Percentiles rank a stretch among this genome's conserved stretches.
These are phyloP conservation scores for Drosophila varians DNA, from an alignment of 1,140 invertebrate species.

Conservation along the genomic window DNA sequence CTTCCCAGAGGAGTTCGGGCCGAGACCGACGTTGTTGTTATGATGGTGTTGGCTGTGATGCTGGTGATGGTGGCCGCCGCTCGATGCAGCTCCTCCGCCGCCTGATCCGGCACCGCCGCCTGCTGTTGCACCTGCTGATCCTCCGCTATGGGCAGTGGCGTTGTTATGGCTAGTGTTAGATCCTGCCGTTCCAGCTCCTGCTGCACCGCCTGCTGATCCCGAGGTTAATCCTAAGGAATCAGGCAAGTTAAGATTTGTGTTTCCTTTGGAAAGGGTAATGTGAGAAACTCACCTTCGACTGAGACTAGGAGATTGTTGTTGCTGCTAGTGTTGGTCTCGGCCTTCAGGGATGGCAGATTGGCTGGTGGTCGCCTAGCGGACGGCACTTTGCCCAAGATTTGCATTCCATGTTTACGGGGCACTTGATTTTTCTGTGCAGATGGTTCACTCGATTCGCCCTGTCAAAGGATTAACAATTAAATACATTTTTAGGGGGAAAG, in stretches of 20 bases:
- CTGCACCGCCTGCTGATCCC: constrained; percentile 37
- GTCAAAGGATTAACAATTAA: not conserved
- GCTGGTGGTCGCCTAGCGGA: constrained; percentile 97
- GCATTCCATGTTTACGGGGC: constrained; percentile 98
- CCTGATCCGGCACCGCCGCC: constrained; percentile 30
- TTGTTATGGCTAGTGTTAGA: constrained; percentile 54
- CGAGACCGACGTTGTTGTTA: constrained; percentile 48
- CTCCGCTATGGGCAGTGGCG: constrained; percentile 52
- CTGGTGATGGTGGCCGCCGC: constrained; percentile 40
- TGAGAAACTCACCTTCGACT: constrained; percentile 73
- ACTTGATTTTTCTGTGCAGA: constrained; percentile 94
- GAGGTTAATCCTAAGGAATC: constrained; percentile 31
- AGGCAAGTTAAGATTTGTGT: not conserved
- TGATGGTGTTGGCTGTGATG: constrained; percentile 29
- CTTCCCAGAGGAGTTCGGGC: constrained; percentile 33
- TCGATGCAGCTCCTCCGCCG: constrained; percentile 27
- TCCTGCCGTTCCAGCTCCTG: constrained; percentile 33
- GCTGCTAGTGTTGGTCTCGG: constrained; percentile 88
- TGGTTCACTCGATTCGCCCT: constrained; percentile 95
- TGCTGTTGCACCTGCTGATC: constrained; percentile 19
- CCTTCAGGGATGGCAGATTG: constrained; percentile 98
- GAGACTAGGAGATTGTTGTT: constrained; percentile 75
- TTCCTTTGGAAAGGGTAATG: not conserved
- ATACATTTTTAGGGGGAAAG: not conserved
- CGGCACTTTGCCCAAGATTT: constrained; percentile 98